These are phyloP conservation scores for Oxyteleia sp. DNA, from an alignment of 2,888 invertebrate genomes.

Conservation along the genomic window DNA sequence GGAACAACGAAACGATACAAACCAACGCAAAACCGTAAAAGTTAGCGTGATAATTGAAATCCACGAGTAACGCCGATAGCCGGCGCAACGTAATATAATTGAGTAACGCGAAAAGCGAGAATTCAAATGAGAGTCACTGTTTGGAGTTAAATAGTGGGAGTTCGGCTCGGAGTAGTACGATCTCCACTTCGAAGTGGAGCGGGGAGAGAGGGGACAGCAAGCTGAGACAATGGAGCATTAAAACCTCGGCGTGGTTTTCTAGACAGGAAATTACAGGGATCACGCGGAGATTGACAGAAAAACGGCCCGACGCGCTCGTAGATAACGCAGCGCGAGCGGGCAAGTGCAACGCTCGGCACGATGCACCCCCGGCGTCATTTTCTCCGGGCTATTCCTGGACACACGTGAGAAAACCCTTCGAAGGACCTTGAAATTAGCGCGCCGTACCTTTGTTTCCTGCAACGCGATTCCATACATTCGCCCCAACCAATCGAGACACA, in stretches of 20 bases:
- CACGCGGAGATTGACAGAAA: constrained; percentile 87
- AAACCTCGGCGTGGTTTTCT: constrained; percentile 86
- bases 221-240: constrained; percentile 87
- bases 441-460: constrained; percentile 44
- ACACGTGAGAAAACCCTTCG: constrained; percentile 79
- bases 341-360: constrained; percentile 70
- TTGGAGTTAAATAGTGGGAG: constrained; percentile 84
- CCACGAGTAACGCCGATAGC: constrained; percentile 24
- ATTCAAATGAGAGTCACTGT: constrained; percentile 83
- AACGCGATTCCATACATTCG: not conserved
- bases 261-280: constrained; percentile 88
- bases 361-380: constrained; percentile 77
- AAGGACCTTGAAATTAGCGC: constrained; percentile 52
- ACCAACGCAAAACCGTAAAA: constrained; percentile 26
- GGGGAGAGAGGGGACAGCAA: constrained; percentile 73
- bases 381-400: constrained; percentile 69
- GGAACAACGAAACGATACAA: constrained; percentile 27
- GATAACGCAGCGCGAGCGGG: constrained; percentile 76
- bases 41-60: constrained; percentile 34
- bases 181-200: constrained; percentile 46
- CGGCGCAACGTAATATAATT: constrained; percentile 18
- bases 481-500: constrained; percentile 3
- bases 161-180: constrained; percentile 80
- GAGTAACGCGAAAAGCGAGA: constrained; percentile 39
- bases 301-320: constrained; percentile 82